A percentile compares a stretch with the other conserved stretches of the same genome.
Evolutionary conservation across 2,888 invertebrate genomes (phyloP).

Genomic region (Drosophila silvestris): DNA sequence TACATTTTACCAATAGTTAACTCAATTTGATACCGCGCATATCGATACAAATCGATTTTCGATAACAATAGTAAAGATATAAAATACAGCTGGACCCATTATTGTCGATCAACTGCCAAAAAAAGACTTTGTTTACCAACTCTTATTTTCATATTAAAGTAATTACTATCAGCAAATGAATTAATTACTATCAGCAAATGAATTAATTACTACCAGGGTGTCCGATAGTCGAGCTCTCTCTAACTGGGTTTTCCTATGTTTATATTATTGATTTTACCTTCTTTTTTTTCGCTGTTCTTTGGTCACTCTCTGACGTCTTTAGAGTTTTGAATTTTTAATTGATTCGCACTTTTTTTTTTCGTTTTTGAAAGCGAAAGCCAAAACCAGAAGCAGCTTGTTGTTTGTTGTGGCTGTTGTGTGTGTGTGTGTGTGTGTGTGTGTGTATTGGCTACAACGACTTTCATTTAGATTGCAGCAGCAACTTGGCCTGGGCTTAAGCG

Average conservation of each 20-base stretch:
- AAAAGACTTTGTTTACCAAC: not conserved
- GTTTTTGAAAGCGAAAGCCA: conserved; percentile 51
- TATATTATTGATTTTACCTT: conserved; percentile 12
- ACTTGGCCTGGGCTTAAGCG: conserved; percentile 57
- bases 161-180: not conserved
- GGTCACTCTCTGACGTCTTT: conserved; percentile 4
- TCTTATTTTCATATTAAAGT: not conserved
- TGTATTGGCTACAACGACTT: conserved; percentile 34
- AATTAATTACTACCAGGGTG: not conserved
- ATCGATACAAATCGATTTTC: not conserved
- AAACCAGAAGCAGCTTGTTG: conserved; percentile 4
- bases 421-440: conserved; percentile 3
- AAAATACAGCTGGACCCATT: not conserved
- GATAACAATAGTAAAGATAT: not conserved
- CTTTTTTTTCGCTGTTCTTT: conserved; percentile 7
- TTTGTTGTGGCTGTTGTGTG: conserved; percentile 2
- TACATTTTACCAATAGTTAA: not conserved
- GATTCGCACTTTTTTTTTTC: conserved; percentile 7
- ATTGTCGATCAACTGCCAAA: not conserved
- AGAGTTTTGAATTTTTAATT: conserved; percentile 46
- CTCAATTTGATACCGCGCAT: not conserved
- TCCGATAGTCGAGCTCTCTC: not conserved
- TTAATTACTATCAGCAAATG: not conserved
- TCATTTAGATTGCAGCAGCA: conserved; percentile 33
- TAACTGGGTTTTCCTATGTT: not conserved